A percentile compares a stretch with the other conserved stretches of the same genome.
Conservation (phyloP, 2,888 invertebrate species). For the Atethmia centrago region DNA sequence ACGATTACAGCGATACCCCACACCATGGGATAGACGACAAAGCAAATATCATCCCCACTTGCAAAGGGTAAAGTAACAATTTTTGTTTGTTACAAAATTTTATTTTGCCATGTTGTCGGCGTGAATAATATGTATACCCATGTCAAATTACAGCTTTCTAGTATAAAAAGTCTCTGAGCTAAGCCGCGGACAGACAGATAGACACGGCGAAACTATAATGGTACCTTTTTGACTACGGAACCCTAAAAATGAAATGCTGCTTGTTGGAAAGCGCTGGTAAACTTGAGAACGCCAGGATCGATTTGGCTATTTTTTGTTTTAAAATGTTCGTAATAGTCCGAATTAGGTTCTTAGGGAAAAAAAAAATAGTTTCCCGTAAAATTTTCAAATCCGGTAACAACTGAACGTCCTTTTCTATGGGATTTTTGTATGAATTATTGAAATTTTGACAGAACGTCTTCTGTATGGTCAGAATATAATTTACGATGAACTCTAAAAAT, state of each 20-base stretch:
- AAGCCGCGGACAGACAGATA: too few relatives aligned
- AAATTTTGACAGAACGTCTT: neutral
- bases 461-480: neutral
- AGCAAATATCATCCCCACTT: too few relatives aligned
- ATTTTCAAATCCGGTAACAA: neutral
- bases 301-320: neutral
- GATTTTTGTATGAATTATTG: neutral
- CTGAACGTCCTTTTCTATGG: neutral
- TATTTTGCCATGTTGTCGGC: too few relatives aligned
- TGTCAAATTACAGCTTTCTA: too few relatives aligned
- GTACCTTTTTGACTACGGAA: too few relatives aligned
- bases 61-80: too few relatives aligned
- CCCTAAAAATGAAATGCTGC: neutral
- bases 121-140: too few relatives aligned
- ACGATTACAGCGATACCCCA: too few relatives aligned
- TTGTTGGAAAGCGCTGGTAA: neutral
- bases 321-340: neutral
- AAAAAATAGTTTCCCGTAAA: neutral
- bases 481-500: constrained; percentile 5
- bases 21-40: too few relatives aligned
- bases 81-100: too few relatives aligned
- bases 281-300: neutral
- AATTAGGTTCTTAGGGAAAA: neutral
- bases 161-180: too few relatives aligned
- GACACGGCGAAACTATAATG: too few relatives aligned